Evolutionary conservation across 53 echinoderm and acorn worm genomes (phyloP).

Genomic region (Henricia sp.): DNA sequence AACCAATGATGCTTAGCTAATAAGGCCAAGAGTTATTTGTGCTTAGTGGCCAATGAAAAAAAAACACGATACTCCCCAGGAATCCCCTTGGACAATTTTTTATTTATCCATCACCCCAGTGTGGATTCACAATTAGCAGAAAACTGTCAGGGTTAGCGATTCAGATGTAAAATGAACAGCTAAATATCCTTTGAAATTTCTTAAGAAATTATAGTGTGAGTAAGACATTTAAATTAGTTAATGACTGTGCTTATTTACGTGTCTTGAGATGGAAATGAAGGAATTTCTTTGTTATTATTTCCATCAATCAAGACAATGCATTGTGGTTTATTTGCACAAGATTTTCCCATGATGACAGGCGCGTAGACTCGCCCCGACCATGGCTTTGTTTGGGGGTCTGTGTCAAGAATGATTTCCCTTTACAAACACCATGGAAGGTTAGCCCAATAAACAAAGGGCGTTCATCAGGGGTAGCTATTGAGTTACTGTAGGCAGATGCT

Average conservation of each 20-base stretch:
- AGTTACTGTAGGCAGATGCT: background rate
- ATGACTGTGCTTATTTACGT: conserved; percentile 2
- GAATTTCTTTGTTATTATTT: conserved; percentile 52
- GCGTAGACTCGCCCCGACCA: conserved; percentile 2
- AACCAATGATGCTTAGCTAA: too few species aligned
- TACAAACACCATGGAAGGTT: conserved; percentile 36
- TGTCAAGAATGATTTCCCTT: conserved; percentile 2
- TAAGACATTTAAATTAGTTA: too few species aligned
- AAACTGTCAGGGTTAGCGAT: too few species aligned
- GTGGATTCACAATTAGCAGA: too few species aligned
- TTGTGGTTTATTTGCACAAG: conserved; percentile 49
- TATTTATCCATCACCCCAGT: too few species aligned
- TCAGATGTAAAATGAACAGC: too few species aligned
- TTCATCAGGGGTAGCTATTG: background rate
- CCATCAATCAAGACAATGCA: conserved; percentile 45
- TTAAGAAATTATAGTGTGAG: too few species aligned
- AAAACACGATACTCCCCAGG: too few species aligned
- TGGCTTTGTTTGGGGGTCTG: background rate
- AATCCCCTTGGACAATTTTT: too few species aligned
- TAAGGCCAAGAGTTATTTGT: too few species aligned
- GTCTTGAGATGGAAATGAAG: background rate
- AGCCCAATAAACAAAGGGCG: conserved; percentile 31
- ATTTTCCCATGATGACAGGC: conserved; percentile 34
- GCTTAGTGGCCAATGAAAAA: too few species aligned
- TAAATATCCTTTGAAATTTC: too few species aligned